phyloP scores from a whole-genome alignment of 2,797 vertebrate genomes.

The Ambastaia sidthimunki region DNA sequence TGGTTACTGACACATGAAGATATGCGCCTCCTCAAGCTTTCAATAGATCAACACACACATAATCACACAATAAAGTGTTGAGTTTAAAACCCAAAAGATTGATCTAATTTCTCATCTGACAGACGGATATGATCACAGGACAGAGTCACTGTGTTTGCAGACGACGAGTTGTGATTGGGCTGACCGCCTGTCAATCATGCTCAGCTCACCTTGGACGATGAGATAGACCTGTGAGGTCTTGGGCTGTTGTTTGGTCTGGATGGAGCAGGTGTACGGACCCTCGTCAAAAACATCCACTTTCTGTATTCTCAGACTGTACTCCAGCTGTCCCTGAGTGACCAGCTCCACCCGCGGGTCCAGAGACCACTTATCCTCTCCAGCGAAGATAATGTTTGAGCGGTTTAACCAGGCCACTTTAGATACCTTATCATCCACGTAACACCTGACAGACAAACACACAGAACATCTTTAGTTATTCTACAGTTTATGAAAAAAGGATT shows the following conservation, averaged over 20 bases:
- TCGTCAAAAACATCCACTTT: slow-evolving; percentile 98
- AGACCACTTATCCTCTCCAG: slow-evolving; percentile 98
- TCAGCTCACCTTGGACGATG: slow-evolving; percentile 93
- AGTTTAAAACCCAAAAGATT: too few relatives aligned
- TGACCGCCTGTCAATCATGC: slow-evolving; percentile 45
- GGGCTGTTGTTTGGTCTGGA: slow-evolving; percentile 95
- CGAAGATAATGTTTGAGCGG: slow-evolving; percentile 98
- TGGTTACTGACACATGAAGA: too few relatives aligned
- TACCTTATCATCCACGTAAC: slow-evolving; percentile 96
- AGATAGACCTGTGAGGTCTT: slow-evolving; percentile 97
- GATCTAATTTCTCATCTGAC: too few relatives aligned
- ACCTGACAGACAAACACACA: slow-evolving; percentile 74
- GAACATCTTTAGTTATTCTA: neutral
- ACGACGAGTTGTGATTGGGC: slow-evolving; percentile 18
- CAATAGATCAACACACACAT: too few relatives aligned
- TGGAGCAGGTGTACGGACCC: slow-evolving; percentile 95
- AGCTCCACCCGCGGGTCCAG: slow-evolving; percentile 96
- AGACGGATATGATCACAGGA: too few relatives aligned
- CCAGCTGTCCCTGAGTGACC: slow-evolving; percentile 93
- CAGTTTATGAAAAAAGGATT: too few relatives aligned
- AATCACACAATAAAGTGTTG: too few relatives aligned
- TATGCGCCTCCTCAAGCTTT: too few relatives aligned
- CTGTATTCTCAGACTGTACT: slow-evolving; percentile 98
- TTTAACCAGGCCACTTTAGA: slow-evolving; percentile 99
- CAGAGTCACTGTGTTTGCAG: neutral